Conservation (phyloP, 2,797 vertebrate species). For the Schizothorax lantsangensis region DNA sequence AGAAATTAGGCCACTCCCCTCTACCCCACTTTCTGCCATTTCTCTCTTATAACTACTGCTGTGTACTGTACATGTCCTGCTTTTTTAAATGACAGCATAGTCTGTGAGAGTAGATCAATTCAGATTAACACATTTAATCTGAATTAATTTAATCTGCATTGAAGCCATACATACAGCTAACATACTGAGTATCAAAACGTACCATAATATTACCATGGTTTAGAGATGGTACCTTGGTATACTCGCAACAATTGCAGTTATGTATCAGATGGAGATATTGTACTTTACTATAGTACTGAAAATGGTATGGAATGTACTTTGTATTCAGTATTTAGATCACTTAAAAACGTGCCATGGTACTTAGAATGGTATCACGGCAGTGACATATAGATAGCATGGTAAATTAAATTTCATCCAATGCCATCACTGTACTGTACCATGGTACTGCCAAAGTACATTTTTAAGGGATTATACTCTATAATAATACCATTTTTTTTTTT, state of each 20-base stretch:
- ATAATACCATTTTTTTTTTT: background rate
- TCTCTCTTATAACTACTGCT: background rate
- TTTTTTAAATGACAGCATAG: background rate
- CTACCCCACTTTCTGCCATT: background rate
- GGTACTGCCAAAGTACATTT: background rate
- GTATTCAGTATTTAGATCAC: background rate
- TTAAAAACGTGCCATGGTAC: background rate
- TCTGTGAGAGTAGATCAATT: background rate
- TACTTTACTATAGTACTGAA: background rate
- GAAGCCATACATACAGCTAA: background rate
- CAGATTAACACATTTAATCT: background rate
- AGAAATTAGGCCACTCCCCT: slow-evolving; percentile 18
- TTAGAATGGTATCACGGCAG: background rate
- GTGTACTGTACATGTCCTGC: background rate
- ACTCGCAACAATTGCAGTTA: background rate
- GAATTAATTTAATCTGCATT: background rate
- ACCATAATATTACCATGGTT: background rate
- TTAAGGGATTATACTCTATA: background rate
- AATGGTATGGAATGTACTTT: background rate
- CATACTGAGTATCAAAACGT: background rate
- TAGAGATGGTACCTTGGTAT: background rate
- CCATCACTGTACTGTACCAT: background rate
- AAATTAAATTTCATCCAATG: background rate
- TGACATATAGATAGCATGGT: background rate
- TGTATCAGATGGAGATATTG: background rate